Evolutionary conservation across 2,797 vertebrate genomes (phyloP), one percentile per base, ranked within the genome.

Genomic region (Pseudochromis fuscus): DNA sequence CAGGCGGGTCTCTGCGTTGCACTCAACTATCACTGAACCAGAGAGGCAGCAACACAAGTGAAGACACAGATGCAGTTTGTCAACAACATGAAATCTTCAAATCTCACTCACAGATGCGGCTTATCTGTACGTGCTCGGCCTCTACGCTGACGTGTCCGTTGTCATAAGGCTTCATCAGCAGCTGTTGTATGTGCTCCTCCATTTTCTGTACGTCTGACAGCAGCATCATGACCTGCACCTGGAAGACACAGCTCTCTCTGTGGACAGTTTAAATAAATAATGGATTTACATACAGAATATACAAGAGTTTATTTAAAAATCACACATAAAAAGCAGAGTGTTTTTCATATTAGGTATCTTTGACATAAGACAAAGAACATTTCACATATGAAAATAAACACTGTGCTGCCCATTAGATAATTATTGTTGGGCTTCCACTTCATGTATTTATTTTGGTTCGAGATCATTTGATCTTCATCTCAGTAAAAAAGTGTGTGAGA

Each of bases 221-320:
- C 3, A 56, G 64, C 72, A 16, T 81, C 38, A 46, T 70, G 21
- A 92, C 92, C 72, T 80, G 75, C 15, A 94, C 85, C 66, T 94
- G 93, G 83, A 94, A 95, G 25, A 88, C 38, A 38, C 91, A 93
- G 63, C 88, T 87, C 80, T 87, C 81, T 63, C 88, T 94, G 84
- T 63, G 74, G 49, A 70, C 42, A 67, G 35, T 1, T 40, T 12
- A 46, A 0, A 50, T 40, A 28, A 19, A 48, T 23, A 3, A 21
- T 37, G 1, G 2, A n/a, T 16, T 35, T 6, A 16, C 12, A 12
- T 18, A 19, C 11, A 28, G 52, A 25, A 15, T 3, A 42, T 18
- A 18, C n/a, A n/a, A n/a, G n/a, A n/a, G n/a, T n/a, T n/a, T n/a
- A n/a, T n/a, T n/a, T n/a, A n/a, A n/a, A n/a, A n/a, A n/a, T n/a